These are phyloP conservation scores for Beroe ovata DNA, from an alignment of 37 sponge, comb jelly and placozoan species.

Conservation along the genomic window DNA sequence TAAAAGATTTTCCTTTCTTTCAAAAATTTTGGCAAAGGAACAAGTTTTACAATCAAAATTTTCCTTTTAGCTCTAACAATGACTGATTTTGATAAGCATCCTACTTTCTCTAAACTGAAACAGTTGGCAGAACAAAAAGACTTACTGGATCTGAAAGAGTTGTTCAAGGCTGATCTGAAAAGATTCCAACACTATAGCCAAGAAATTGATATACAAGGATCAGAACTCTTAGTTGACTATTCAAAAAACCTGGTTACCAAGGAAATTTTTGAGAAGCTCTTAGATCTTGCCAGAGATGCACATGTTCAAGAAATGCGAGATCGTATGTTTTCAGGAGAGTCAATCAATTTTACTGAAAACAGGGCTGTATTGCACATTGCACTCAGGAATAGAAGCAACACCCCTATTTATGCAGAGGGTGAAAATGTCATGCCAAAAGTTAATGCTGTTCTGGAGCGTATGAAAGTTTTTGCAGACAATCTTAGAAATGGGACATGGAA, in stretches of 20 bases:
- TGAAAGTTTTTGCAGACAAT: conserved; percentile 85
- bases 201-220: background rate
- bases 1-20: too few relatives aligned
- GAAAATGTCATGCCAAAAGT: conserved; percentile 87
- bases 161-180: conserved; percentile 82
- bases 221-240: conserved; percentile 83
- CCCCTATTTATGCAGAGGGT: conserved; percentile 89
- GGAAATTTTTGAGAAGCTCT: conserved; percentile 83
- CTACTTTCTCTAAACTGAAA: conserved; percentile 1
- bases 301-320: conserved; percentile 84
- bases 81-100: conserved; percentile 39
- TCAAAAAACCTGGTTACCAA: conserved; percentile 90
- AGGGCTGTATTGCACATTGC: conserved; percentile 97
- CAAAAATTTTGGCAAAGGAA: too few relatives aligned
- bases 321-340: conserved; percentile 91
- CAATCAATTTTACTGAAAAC: conserved; percentile 98
- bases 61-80: too few relatives aligned
- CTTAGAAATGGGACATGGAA: conserved; percentile 95
- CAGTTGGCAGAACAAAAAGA: conserved; percentile 5
- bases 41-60: too few relatives aligned
- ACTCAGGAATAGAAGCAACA: conserved; percentile 88
- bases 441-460: conserved; percentile 86
- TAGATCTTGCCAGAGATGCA: conserved; percentile 85
- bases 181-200: conserved; percentile 86
- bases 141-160: conserved; percentile 73